These are phyloP conservation scores for Muscidifurax raptorellus DNA, from an alignment of 1,140 invertebrate species.

Conservation along the genomic window DNA sequence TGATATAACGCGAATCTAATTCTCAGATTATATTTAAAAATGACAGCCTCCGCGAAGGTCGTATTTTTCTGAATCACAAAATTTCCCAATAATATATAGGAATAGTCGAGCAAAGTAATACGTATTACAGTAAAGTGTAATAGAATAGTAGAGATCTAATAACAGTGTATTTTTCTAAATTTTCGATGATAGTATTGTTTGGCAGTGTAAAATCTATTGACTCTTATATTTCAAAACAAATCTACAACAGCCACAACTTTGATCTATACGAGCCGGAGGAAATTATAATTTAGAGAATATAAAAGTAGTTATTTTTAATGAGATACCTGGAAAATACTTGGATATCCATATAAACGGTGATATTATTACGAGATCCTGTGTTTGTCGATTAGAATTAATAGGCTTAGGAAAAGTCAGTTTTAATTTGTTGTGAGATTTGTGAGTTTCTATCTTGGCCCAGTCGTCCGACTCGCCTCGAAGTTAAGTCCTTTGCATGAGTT, in stretches of 20 bases:
- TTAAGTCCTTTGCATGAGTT: conserved; percentile 60
- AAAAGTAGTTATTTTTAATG: not conserved
- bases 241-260: not conserved
- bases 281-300: conserved; percentile 24
- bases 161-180: conserved; percentile 72
- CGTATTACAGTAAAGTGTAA: conserved; percentile 59
- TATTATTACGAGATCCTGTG: conserved; percentile 52
- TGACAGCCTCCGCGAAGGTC: conserved; percentile 29
- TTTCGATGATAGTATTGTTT: conserved; percentile 49
- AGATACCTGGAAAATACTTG: conserved; percentile 10
- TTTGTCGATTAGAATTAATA: conserved; percentile 45
- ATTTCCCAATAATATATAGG: conserved; percentile 2
- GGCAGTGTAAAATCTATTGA: not conserved
- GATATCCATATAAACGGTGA: conserved; percentile 31
- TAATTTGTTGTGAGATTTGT: conserved; percentile 57
- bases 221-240: not conserved
- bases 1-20: conserved; percentile 43
- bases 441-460: conserved; percentile 25
- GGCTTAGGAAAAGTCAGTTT: conserved; percentile 46
- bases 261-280: not conserved
- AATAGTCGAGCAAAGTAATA: conserved; percentile 65
- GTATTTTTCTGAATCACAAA: conserved; percentile 51
- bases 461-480: conserved; percentile 56
- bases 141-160: conserved; percentile 61
- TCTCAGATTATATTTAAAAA: conserved; percentile 44